Evolutionary conservation across 2,113 vertebrate species (phyloP).

Genomic region (Cettia cetti): DNA sequence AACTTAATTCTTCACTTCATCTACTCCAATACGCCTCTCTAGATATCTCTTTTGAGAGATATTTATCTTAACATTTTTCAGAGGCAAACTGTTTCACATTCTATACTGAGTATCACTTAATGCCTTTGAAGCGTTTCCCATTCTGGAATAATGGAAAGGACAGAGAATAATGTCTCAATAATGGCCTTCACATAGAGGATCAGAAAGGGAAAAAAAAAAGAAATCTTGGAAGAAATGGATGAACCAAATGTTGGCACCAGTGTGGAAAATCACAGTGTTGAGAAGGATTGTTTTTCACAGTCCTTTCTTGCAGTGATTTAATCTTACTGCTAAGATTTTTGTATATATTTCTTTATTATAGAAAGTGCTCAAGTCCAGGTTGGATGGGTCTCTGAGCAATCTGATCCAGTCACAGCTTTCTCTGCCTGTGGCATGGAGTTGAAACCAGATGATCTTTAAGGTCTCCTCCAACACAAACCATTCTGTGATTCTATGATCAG

Average conservation of each 20-base stretch:
- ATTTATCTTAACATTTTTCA: constrained; percentile 9
- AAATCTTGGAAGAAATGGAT: neutral
- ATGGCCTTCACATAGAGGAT: neutral
- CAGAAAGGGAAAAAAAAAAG: neutral
- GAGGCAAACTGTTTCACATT: neutral
- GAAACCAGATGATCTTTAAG: neutral
- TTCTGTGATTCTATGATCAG: neutral
- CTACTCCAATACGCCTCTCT: neutral
- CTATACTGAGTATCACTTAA: neutral
- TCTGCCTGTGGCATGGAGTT: neutral
- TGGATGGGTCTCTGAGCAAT: neutral
- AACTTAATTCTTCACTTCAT: constrained; percentile 51
- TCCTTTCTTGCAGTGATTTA: neutral
- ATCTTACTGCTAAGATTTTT: neutral
- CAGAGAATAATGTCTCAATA: neutral
- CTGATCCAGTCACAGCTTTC: too few species aligned
- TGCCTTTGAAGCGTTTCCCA: neutral
- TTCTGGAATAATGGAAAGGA: neutral
- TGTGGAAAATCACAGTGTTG: neutral
- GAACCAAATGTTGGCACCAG: neutral
- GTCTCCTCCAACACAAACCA: neutral
- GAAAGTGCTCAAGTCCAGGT: neutral
- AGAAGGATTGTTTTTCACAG: neutral
- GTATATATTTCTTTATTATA: neutral
- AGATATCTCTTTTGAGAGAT: neutral